Evolutionary conservation across 2,888 invertebrate genomes (phyloP).

Genomic region (Hetaerina titia): DNA sequence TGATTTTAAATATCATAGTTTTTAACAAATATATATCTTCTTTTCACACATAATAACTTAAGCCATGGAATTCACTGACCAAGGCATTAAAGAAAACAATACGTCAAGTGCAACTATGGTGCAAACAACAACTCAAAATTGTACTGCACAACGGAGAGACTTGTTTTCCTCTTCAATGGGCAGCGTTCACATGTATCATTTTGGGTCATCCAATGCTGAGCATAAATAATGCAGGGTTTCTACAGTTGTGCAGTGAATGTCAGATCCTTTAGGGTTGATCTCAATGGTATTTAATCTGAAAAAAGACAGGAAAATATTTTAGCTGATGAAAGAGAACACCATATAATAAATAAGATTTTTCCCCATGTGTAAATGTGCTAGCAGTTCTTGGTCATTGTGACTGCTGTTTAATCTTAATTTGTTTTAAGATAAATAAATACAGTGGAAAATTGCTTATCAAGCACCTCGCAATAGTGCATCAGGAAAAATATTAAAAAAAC

Average conservation of each 20-base stretch:
- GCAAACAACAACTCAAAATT: neutral
- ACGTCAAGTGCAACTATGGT: neutral
- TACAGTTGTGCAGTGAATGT: neutral
- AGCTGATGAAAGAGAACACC: neutral
- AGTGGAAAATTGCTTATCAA: too few species aligned
- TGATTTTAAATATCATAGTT: neutral
- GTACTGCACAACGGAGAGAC: neutral
- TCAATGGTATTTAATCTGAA: neutral
- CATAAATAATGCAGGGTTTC: slow-evolving; percentile 1
- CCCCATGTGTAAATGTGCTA: too few species aligned
- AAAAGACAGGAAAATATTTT: neutral
- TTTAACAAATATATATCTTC: neutral
- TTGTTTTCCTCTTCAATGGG: neutral
- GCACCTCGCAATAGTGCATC: too few species aligned
- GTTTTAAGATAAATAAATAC: too few species aligned
- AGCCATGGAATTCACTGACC: neutral
- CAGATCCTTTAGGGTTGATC: neutral
- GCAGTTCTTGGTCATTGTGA: neutral
- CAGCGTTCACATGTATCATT: neutral
- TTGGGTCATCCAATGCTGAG: neutral
- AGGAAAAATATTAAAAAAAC: too few species aligned
- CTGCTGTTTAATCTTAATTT: neutral
- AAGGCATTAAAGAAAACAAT: neutral
- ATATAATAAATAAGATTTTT: neutral
- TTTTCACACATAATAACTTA: neutral